Base-by-base conservation (phyloP, 2,797 vertebrate species). In the Cyprinella venusta region DNA sequence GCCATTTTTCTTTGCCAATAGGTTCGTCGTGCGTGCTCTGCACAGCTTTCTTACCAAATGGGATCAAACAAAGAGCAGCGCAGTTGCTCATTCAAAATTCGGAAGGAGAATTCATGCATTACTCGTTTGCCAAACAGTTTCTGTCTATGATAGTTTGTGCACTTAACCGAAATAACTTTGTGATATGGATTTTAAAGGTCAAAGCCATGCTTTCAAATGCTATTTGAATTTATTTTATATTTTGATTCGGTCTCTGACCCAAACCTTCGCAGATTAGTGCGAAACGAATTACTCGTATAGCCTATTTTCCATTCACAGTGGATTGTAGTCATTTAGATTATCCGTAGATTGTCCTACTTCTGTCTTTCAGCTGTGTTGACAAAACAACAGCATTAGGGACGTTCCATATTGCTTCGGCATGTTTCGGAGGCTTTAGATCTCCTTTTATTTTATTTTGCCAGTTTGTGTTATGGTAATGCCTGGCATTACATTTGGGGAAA, bases 401-500 rank as follows among this genome's bases (percentile, higher is more conserved):
- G 7, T 69, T 78, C 52, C 54, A 50, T 71, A 77, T 83, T 63
- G 75, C n/a, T 78, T 38, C 7, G 15, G 26, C 69, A 38, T 54
- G 56, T 72, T 83, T 74, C 30, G 33, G 64, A 67, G 52, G 30
- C 52, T 83, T 68, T 64, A 42, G 79, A 79, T 82, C 36, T 68
- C 52, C 52, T 68, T 72, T 75, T 63, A 76, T 77, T 69, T 52
- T 67, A 40, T 61, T 72, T 56, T 69, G 33, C 15, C 56, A 40
- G 21, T 67, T 33, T 82, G 5, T 65, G 45, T 90, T 91, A 91
- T 92, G 90, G 85, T 91, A 92, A 93, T 92, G 82, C 89, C 84
- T 89, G 85, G 80, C 90, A 90, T 86, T 88, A 89, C 88, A 89
- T 91, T 92, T 89, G 81, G 88, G 81, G 86, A 88, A 85, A 92